Base-by-base conservation (phyloP, 2,797 vertebrate species). In the Garrulus glandarius region DNA sequence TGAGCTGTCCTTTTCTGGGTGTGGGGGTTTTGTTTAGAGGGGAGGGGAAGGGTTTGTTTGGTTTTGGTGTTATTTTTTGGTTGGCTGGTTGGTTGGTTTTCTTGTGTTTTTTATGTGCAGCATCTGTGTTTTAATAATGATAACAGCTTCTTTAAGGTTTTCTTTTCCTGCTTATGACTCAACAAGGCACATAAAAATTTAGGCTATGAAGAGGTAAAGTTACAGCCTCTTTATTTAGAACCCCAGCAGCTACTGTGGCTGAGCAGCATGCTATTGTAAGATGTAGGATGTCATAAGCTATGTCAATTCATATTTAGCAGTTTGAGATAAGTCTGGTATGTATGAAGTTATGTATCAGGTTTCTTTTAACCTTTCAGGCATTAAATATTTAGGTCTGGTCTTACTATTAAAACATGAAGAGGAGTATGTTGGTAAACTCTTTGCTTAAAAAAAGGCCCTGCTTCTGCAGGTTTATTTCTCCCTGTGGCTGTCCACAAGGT, bases 281-380 rank as follows among this genome's bases (percentile, higher is more conserved):
- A 79, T 20, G 69, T 71, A 56, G 74, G 70, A 80, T 89, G 56
- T 89, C 80, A 80, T 76, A 87, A 93, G 30, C 75, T 8, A 4
- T 52, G 75, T 74, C 49, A 74, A 29, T 89, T 96, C 69, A 53
- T 82, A 91, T 91, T 94, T 96, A 85, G 75, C 56, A 61, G 34
- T 67, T 91, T 71, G 53, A 80, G 68, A 64, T 70, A 67, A 72
- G 44, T 77, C 71, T 91, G 52, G 32, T 91, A 82, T 67, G 68
- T 64, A 41, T 77, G 68, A 74, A 80, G 24, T 43, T 61, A 13
- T 5, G 4, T 44, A 80, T 92, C 75, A 34, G 29, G 49, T 91
- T 94, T 94, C 93, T 74, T 92, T 53, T 79, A 82, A 87, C 88
- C 74, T 96, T 91, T 96, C n/a, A 83, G 39, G 32, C 18, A 20